Percentiles rank a stretch among this genome's conserved stretches.
Evolutionary conservation across 2,888 invertebrate species (phyloP).

Genomic region (Geophilus truncorum): DNA sequence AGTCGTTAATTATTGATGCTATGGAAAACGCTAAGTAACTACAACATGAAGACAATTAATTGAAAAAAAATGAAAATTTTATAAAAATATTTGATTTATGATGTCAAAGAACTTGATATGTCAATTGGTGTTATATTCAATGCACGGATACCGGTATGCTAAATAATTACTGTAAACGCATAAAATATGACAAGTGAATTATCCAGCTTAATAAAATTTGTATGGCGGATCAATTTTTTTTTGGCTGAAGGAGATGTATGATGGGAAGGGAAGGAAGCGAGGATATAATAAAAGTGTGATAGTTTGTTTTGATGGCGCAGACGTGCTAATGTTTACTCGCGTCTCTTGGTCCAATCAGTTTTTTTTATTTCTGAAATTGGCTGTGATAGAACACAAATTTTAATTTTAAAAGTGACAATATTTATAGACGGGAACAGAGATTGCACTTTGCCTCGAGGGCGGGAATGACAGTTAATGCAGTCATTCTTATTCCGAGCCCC

Average conservation of each 20-base stretch:
- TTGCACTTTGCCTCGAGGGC: slow-evolving; percentile 21
- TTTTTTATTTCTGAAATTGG: background rate
- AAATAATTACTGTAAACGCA: background rate
- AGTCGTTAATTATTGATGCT: background rate
- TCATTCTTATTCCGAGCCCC: slow-evolving; percentile 23
- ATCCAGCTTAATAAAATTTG: slow-evolving; percentile 6
- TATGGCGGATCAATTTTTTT: background rate
- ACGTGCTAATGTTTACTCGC: slow-evolving; percentile 17
- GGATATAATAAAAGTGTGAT: background rate
- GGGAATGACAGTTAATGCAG: slow-evolving; percentile 24
- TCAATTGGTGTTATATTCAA: no score
- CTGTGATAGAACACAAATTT: slow-evolving; percentile 21
- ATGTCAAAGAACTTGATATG: no score
- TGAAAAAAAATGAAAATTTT: no score
- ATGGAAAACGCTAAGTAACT: background rate
- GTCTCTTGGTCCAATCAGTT: background rate
- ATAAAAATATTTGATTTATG: no score
- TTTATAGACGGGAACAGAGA: slow-evolving; percentile 18
- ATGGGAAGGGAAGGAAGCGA: background rate
- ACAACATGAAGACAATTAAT: no score
- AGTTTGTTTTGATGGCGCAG: slow-evolving; percentile 17
- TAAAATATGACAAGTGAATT: background rate
- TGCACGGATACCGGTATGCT: no score
- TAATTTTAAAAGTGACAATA: slow-evolving; percentile 23
- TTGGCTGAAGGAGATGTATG: no score